A percentile compares a stretch with the other conserved stretches of the same genome.
Evolutionary conservation across 2,888 invertebrate genomes (phyloP).

Genomic region (Campopleginae sp.): DNA sequence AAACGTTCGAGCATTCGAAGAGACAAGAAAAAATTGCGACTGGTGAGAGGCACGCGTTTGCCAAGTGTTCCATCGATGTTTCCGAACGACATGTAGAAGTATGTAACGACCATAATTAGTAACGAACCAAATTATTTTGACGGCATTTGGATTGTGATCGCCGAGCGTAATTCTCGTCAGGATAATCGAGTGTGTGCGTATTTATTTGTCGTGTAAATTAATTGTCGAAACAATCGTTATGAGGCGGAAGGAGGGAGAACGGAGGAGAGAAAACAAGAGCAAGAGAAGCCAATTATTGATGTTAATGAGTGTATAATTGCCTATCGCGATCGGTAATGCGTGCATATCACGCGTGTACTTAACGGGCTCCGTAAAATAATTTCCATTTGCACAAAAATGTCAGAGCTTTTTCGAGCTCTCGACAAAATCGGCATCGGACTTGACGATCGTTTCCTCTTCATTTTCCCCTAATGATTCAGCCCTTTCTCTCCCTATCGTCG

Average conservation of each 20-base stretch:
- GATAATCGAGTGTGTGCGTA: constrained; percentile 8
- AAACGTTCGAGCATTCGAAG: not conserved
- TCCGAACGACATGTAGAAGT: not conserved
- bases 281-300: constrained; percentile 34
- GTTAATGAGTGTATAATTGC: constrained; percentile 61
- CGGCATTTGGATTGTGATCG: not conserved
- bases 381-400: constrained; percentile 32
- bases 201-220: constrained; percentile 30
- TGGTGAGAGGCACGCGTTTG: constrained; percentile 15
- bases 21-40: constrained; percentile 24
- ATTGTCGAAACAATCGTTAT: constrained; percentile 30
- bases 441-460: not conserved
- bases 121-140: constrained; percentile 9
- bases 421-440: constrained; percentile 10
- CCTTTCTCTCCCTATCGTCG: not conserved
- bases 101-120: constrained; percentile 23
- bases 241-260: not conserved
- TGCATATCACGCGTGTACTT: constrained; percentile 33
- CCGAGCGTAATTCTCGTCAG: not conserved
- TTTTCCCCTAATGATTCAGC: not conserved
- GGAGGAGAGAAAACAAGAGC: constrained; percentile 1
- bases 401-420: constrained; percentile 10
- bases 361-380: constrained; percentile 52
- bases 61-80: constrained; percentile 25
- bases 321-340: constrained; percentile 45